Evolutionary conservation across 1,140 invertebrate species (phyloP).

Genomic region (Aleiodes sp.): DNA sequence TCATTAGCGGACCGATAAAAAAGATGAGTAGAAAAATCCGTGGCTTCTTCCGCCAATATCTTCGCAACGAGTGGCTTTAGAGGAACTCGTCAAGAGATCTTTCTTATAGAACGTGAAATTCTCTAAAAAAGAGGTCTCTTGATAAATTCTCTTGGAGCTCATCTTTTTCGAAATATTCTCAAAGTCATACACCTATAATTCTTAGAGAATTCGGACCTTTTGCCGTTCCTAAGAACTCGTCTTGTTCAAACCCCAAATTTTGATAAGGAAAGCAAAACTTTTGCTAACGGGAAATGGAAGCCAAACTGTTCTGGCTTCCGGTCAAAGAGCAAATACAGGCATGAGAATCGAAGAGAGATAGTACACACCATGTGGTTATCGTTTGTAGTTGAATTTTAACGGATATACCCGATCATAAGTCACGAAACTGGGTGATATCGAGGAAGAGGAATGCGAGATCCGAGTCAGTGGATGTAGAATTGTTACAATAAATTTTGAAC

Average conservation of each 20-base stretch:
- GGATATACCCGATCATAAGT: constrained; percentile 25
- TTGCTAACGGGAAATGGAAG: constrained; percentile 4
- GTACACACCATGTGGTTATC: neutral
- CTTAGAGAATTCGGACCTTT: neutral
- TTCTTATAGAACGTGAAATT: too few species aligned
- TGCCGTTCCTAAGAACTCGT: neutral
- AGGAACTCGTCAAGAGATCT: too few species aligned
- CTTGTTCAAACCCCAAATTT: neutral
- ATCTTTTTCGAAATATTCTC: too few species aligned
- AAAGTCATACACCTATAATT: too few species aligned
- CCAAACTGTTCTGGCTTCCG: constrained; percentile 13
- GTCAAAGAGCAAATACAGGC: neutral
- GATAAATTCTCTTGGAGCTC: too few species aligned
- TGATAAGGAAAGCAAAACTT: neutral
- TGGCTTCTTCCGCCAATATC: too few species aligned
- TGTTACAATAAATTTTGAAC: constrained; percentile 18
- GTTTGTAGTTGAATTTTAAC: neutral
- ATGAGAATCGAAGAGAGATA: neutral
- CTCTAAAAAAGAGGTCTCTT: too few species aligned
- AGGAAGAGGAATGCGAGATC: neutral
- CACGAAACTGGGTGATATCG: constrained; percentile 18
- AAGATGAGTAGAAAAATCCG: too few species aligned
- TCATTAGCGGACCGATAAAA: too few species aligned
- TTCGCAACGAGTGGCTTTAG: too few species aligned
- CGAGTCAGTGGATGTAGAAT: neutral